phyloP scores from a whole-genome alignment of 35 echinoderm and acorn worm genomes.

The Heliocidaris tuberculata region DNA sequence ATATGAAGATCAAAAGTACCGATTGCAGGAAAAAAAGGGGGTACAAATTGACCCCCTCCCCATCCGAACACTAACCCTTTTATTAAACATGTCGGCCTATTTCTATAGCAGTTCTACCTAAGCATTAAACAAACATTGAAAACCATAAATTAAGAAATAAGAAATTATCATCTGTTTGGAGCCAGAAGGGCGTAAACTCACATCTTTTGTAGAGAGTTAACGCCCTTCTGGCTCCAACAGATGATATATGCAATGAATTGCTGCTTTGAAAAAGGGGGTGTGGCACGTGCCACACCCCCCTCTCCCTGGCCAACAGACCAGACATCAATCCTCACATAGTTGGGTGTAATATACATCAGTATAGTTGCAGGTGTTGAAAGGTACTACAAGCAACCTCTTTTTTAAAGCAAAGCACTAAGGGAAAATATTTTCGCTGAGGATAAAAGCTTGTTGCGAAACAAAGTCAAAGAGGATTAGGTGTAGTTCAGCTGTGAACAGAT shows the following conservation, averaged over 20 bases:
- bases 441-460: conserved; percentile 3
- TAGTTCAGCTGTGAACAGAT: conserved; percentile 8
- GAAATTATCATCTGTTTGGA: no score
- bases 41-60: not conserved
- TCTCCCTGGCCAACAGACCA: not conserved
- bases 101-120: no score
- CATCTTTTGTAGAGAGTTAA: no score
- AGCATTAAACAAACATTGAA: not conserved
- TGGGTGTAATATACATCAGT: not conserved
- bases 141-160: not conserved
- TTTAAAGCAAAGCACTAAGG: not conserved
- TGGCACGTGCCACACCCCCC: not conserved
- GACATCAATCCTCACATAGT: not conserved
- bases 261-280: not conserved
- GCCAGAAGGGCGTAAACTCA: no score
- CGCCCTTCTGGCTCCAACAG: no score
- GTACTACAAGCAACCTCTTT: not conserved
- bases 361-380: not conserved
- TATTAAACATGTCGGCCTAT: no score
- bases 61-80: not conserved
- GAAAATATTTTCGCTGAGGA: not conserved
- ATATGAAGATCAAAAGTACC: not conserved
- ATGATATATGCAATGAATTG: no score
- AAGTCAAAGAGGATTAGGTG: not conserved
- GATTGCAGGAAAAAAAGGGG: not conserved